These are phyloP conservation scores for Sinocyclocheilus grahami DNA, from an alignment of 2,113 vertebrate species.

Conservation along the genomic window DNA sequence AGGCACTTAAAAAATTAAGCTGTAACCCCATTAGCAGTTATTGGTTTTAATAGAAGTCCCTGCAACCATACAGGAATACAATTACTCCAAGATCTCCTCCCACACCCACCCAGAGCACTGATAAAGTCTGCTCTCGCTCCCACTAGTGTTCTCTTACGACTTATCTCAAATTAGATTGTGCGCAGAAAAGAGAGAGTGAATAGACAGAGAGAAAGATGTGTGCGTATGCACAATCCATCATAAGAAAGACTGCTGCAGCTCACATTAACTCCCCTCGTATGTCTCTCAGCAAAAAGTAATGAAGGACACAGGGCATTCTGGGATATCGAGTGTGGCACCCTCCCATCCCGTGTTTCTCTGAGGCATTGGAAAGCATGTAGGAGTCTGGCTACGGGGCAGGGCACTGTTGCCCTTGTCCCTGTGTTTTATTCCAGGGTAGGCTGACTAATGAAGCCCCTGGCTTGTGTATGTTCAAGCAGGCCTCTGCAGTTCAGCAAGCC, in stretches of 20 bases:
- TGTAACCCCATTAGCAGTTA: conserved; percentile 69
- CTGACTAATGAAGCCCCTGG: conserved; percentile 77
- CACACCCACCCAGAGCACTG: conserved; percentile 72
- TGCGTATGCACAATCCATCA: conserved; percentile 68
- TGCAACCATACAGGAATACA: conserved; percentile 67
- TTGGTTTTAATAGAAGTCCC: conserved; percentile 71
- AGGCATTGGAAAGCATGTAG: conserved; percentile 42
- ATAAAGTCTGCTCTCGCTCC: conserved; percentile 61
- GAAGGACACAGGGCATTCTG: conserved; percentile 71
- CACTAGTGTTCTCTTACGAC: conserved; percentile 62
- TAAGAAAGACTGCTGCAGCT: conserved; percentile 61
- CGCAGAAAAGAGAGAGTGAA: conserved; percentile 50
- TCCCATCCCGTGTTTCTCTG: conserved; percentile 52
- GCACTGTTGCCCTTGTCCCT: conserved; percentile 51
- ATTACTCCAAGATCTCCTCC: conserved; percentile 63
- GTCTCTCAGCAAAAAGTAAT: conserved; percentile 75
- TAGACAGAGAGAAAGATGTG: conserved; percentile 44
- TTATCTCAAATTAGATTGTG: conserved; percentile 76
- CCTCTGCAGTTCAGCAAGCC: conserved; percentile 73
- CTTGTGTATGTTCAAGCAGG: conserved; percentile 72
- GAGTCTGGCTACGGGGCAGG: conserved; percentile 47
- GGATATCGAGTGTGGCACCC: conserved; percentile 63
- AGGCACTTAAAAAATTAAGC: conserved; percentile 69
- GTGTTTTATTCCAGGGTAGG: conserved; percentile 70
- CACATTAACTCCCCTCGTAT: conserved; percentile 66